These are phyloP conservation scores for Porites divaricata DNA, from an alignment of 92 coral and sea anemone species.

Conservation along the genomic window DNA sequence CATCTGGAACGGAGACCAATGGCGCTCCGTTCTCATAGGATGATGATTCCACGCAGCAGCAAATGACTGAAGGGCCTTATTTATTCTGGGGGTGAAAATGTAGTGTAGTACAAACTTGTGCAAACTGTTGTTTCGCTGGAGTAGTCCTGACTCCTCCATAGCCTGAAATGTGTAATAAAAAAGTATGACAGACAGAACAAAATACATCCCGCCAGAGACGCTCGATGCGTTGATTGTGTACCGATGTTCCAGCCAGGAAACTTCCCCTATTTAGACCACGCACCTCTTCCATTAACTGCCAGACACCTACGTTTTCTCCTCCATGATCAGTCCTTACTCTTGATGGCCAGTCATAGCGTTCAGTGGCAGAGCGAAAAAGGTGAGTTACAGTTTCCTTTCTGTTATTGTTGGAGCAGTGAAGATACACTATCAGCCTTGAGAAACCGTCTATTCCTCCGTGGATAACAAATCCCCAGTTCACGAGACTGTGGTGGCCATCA, in stretches of 20 bases:
- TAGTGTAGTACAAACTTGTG: constrained; percentile 62
- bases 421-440: constrained; percentile 12
- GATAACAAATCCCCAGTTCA: constrained; percentile 56
- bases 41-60: constrained; percentile 60
- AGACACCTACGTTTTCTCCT: constrained; percentile 64
- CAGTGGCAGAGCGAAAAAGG: too few species aligned
- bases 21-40: constrained; percentile 60
- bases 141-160: constrained; percentile 51
- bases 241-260: constrained; percentile 54
- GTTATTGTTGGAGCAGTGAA: constrained; percentile 9
- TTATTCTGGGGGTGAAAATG: constrained; percentile 62
- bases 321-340: constrained; percentile 66
- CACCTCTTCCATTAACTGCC: constrained; percentile 63
- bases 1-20: constrained; percentile 60
- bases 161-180: constrained; percentile 59
- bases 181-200: constrained; percentile 53
- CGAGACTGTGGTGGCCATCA: constrained; percentile 57
- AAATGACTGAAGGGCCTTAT: constrained; percentile 51
- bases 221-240: constrained; percentile 52
- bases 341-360: constrained; percentile 5
- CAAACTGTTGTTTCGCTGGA: constrained; percentile 38
- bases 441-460: constrained; percentile 49
- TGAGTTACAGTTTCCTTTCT: too few species aligned
- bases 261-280: constrained; percentile 51
- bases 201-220: constrained; percentile 69